Conservation (phyloP, 1,140 invertebrate genomes). For the Drosophila bocqueti region DNA sequence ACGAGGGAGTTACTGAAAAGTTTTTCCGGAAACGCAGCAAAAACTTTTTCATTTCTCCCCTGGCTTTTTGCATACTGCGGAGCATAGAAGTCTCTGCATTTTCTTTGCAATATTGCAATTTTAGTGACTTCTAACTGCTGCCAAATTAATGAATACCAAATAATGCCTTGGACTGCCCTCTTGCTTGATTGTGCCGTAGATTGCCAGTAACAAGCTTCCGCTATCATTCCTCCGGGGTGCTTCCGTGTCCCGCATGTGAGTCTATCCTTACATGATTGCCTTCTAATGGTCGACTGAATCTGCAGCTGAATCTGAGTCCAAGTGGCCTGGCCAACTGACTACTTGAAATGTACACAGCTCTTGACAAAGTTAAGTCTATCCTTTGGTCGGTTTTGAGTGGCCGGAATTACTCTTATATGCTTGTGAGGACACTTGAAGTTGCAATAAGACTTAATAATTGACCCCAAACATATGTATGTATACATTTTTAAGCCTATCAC, state of each 20-base stretch:
- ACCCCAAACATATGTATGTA: background rate
- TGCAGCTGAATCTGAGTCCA: conserved; percentile 28
- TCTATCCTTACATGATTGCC: conserved; percentile 29
- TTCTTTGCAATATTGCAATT: conserved; percentile 51
- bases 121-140: conserved; percentile 46
- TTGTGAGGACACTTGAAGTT: conserved; percentile 9
- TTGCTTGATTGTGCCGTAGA: conserved; percentile 31
- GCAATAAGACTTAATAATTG: background rate
- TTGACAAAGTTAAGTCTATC: conserved; percentile 4
- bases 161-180: background rate
- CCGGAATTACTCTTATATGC: conserved; percentile 23
- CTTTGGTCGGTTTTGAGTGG: conserved; percentile 21
- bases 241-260: background rate
- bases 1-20: conserved; percentile 64
- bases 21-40: conserved; percentile 67
- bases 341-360: conserved; percentile 36
- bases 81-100: conserved; percentile 20
- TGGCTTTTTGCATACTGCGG: conserved; percentile 43
- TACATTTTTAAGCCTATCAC: background rate
- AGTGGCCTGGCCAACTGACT: conserved; percentile 16
- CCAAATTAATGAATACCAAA: conserved; percentile 72
- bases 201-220: conserved; percentile 47
- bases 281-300: conserved; percentile 37
- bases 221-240: conserved; percentile 1
- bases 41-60: conserved; percentile 43